Base-by-base conservation (phyloP, 2,888 invertebrate species). In the Dimorphilus gyrociliatus region DNA sequence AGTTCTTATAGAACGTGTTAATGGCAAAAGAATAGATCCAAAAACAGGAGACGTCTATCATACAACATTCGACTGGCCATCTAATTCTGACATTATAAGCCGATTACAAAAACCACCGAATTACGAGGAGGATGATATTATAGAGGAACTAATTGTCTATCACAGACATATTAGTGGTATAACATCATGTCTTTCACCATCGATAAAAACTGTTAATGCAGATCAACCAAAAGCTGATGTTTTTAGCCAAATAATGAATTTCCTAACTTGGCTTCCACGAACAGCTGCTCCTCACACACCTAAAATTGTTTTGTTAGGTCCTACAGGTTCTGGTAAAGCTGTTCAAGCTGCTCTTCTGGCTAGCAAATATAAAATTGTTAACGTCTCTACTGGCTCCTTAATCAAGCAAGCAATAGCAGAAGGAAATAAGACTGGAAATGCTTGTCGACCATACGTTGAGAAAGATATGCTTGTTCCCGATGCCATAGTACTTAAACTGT, bases 211-310 rank as follows among this genome's bases (percentile, higher is more conserved):
- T 10, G 45, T 63, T 23, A 62, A 63, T 44, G 60, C 59, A 24
- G 61, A 63, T 43, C 62, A 62, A 35, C 63, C 63, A 2, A 57
- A 62, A 40, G 53, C 55, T 4, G 63, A 63, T 42, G 56, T 63
- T 23, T 54, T 55, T 33, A 44, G 54, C 31, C 56, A 60, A 48
- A 59, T 50, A 24, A 45, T 50, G 25, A 49, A 52, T 4, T 59
- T 53, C 44, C 35, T 60, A 23, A 47, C 49, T 27, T 46, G 44
- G 12, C 45, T 47, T 33, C 39, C 47, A 4, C 41, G 61, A 13
- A 51, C 60, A 3, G 46, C 45, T 29, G 59, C 61, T 5, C 61
- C 61, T n/a, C 53, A 53, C 38, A 60, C 55, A 2, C 62, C 62
- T 2, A 42, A 61, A 16, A 44, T 63, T 16, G 42, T 62, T n/a